Percentiles rank a stretch among this genome's conserved stretches.
phyloP scores from a whole-genome alignment of 2,797 vertebrate genomes.

The Neosilurus hyrtlii region DNA sequence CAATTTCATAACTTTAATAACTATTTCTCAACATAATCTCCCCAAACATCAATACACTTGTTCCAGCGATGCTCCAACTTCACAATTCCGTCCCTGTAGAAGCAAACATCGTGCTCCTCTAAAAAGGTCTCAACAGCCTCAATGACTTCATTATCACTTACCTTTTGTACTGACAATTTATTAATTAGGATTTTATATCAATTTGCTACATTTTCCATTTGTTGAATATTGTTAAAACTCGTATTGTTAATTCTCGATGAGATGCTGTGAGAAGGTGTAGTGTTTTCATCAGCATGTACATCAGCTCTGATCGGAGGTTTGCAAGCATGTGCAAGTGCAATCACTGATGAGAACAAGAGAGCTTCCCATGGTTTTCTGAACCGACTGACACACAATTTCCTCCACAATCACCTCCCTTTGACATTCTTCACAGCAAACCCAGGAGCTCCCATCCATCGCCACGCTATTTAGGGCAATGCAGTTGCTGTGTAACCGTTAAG shows the following conservation, averaged over 20 bases:
- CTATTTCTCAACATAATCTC: too few relatives aligned
- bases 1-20: too few relatives aligned
- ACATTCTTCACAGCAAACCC: slow-evolving; percentile 29
- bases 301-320: neutral
- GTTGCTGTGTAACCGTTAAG: slow-evolving; percentile 17
- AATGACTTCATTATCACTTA: too few relatives aligned
- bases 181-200: neutral
- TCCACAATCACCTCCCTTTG: slow-evolving; percentile 21
- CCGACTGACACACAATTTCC: slow-evolving; percentile 20
- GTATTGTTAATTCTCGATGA: too few relatives aligned
- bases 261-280: neutral
- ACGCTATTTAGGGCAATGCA: slow-evolving; percentile 18
- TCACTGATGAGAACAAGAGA: neutral
- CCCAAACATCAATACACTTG: too few relatives aligned
- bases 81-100: too few relatives aligned
- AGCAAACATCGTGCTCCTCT: too few relatives aligned
- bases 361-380: slow-evolving; percentile 2
- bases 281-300: neutral
- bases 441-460: slow-evolving; percentile 16
- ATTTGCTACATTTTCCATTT: neutral
- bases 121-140: too few relatives aligned
- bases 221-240: neutral
- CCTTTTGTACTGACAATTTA: neutral
- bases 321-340: neutral
- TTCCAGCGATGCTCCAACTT: too few relatives aligned